phyloP scores from a whole-genome alignment of 2,113 vertebrate species.

The Cebidichthys violaceus region DNA sequence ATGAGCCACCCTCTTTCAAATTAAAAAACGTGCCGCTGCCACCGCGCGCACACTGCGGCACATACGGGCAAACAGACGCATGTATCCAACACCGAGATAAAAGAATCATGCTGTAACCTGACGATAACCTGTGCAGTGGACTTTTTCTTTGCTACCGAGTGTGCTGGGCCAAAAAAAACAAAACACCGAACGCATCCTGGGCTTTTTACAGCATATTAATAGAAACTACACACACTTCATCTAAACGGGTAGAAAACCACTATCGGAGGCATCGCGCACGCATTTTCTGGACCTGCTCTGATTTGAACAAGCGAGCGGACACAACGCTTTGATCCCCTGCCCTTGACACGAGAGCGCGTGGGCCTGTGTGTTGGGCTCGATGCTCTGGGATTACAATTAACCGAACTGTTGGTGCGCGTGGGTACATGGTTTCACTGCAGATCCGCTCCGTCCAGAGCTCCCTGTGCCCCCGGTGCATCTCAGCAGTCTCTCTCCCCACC shows the following conservation, averaged over 20 bases:
- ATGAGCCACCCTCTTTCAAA: slow-evolving; percentile 48
- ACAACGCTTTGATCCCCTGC: neutral
- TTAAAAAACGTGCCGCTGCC: slow-evolving; percentile 64
- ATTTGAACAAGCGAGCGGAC: neutral
- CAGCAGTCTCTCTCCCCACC: slow-evolving; percentile 6
- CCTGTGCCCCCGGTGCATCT: slow-evolving; percentile 23
- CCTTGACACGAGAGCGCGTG: slow-evolving; percentile 53
- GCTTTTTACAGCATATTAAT: neutral
- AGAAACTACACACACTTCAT: neutral
- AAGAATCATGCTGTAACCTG: slow-evolving; percentile 14
- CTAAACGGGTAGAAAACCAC: neutral
- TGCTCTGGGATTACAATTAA: neutral
- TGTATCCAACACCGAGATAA: neutral
- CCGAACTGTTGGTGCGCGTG: neutral
- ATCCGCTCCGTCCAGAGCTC: slow-evolving; percentile 24
- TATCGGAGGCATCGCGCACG: neutral
- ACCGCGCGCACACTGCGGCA: slow-evolving; percentile 83
- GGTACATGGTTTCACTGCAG: slow-evolving; percentile 49
- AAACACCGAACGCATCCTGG: neutral
- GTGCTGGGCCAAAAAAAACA: neutral
- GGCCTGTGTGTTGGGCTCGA: neutral
- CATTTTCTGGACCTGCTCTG: slow-evolving; percentile 8
- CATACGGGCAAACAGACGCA: slow-evolving; percentile 45
- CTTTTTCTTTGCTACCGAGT: neutral
- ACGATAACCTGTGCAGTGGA: slow-evolving; percentile 32